Evolutionary conservation across 2,797 vertebrate species (phyloP).

Genomic region (Gymnoscopelus microlampas): DNA sequence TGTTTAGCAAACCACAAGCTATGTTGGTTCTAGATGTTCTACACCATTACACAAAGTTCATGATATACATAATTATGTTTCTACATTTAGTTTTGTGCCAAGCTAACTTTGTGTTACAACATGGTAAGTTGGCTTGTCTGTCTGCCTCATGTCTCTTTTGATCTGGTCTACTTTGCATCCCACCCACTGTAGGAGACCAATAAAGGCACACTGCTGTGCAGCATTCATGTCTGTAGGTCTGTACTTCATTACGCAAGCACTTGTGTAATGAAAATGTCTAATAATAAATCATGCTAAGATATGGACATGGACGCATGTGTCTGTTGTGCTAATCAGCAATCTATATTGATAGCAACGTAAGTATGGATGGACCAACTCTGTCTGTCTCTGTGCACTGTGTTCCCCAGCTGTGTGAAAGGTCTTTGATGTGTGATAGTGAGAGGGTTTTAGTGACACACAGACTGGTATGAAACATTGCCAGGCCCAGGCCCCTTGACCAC

Average conservation of each 20-base stretch:
- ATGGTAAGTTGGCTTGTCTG: background rate
- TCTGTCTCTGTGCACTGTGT: conserved; percentile 37
- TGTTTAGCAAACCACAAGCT: too few relatives aligned
- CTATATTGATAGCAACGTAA: conserved; percentile 18
- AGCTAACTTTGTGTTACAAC: background rate
- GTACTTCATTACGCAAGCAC: background rate
- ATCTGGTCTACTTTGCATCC: background rate
- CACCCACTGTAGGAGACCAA: background rate
- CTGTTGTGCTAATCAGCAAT: background rate
- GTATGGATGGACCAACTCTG: conserved; percentile 17
- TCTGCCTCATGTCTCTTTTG: conserved; percentile 13
- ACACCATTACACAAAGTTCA: too few relatives aligned
- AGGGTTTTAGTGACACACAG: conserved; percentile 52
- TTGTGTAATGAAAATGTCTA: background rate
- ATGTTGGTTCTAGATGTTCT: too few relatives aligned
- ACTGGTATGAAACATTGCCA: conserved; percentile 42
- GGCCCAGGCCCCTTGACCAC: conserved; percentile 51
- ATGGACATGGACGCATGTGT: too few relatives aligned
- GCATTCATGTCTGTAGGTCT: background rate
- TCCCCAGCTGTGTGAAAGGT: conserved; percentile 44
- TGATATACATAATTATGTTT: background rate
- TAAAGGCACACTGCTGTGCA: background rate
- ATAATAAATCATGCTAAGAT: too few relatives aligned
- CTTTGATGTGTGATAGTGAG: conserved; percentile 57
- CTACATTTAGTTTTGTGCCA: background rate